Evolutionary conservation across 1,140 invertebrate species (phyloP).

Genomic region (Panulirus ornatus): DNA sequence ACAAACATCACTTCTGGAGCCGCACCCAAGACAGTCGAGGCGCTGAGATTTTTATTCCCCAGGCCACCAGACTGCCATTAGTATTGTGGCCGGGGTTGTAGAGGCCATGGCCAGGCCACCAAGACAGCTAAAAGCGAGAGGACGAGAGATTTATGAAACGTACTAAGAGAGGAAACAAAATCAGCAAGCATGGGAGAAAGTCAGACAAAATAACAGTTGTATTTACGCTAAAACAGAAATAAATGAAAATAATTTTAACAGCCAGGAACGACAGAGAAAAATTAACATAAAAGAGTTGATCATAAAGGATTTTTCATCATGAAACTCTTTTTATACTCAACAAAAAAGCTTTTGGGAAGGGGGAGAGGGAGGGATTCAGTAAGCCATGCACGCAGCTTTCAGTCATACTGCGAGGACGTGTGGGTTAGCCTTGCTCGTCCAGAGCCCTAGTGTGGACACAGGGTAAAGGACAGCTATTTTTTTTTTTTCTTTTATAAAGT

Average conservation of each 20-base stretch:
- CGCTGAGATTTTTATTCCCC: neutral
- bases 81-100: slow-evolving; percentile 22
- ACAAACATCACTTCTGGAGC: slow-evolving; percentile 48
- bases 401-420: slow-evolving; percentile 68
- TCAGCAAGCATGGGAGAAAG: neutral
- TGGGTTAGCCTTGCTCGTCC: slow-evolving; percentile 57
- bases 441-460: slow-evolving; percentile 45
- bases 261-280: slow-evolving; percentile 43
- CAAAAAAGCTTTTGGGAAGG: slow-evolving; percentile 25
- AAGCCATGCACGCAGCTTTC: slow-evolving; percentile 70
- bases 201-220: slow-evolving; percentile 24
- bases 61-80: slow-evolving; percentile 39
- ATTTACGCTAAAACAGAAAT: slow-evolving; percentile 31
- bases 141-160: neutral
- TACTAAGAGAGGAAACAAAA: neutral
- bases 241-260: too few species aligned
- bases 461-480: too few species aligned
- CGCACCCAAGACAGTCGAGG: slow-evolving; percentile 20
- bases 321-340: slow-evolving; percentile 14
- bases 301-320: slow-evolving; percentile 11
- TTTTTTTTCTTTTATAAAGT: too few species aligned
- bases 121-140: slow-evolving; percentile 27
- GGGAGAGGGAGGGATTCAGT: slow-evolving; percentile 47
- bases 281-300: slow-evolving; percentile 40
- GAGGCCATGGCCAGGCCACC: slow-evolving; percentile 49